Evolutionary conservation across 2,113 vertebrate genomes (phyloP).

Genomic region (Oryzias melastigma): DNA sequence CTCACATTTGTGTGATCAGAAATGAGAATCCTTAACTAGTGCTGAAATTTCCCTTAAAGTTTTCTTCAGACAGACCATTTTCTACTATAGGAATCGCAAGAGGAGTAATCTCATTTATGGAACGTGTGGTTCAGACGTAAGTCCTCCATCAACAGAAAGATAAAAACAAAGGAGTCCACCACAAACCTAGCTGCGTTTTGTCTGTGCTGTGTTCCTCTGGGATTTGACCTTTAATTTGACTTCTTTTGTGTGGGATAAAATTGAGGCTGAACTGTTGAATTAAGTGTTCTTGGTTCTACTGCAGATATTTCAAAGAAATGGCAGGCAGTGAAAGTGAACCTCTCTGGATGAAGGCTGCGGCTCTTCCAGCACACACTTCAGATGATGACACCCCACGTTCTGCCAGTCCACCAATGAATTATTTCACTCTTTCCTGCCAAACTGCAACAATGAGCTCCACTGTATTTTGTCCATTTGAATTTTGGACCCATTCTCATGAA

Average conservation of each 20-base stretch:
- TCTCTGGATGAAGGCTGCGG: slow-evolving; percentile 7
- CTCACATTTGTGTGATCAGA: too few species aligned
- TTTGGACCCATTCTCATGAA: slow-evolving; percentile 53
- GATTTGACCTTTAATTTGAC: too few species aligned
- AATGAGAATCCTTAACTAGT: too few species aligned
- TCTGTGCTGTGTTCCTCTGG: too few species aligned
- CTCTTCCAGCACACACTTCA: slow-evolving; percentile 37
- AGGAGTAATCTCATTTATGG: slow-evolving; percentile 41
- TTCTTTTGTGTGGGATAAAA: too few species aligned
- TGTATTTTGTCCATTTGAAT: slow-evolving; percentile 52
- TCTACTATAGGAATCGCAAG: slow-evolving; percentile 13
- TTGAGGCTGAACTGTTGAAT: too few species aligned
- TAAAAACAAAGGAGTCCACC: slow-evolving; percentile 2
- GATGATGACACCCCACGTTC: slow-evolving; percentile 29
- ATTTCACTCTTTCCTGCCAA: slow-evolving; percentile 34
- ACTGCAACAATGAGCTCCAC: slow-evolving; percentile 39
- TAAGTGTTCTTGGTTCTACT: too few species aligned
- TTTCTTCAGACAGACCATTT: too few species aligned
- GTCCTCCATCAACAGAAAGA: slow-evolving; percentile 24
- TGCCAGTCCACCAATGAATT: slow-evolving; percentile 53
- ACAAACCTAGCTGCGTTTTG: too few species aligned
- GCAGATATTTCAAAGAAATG: too few species aligned
- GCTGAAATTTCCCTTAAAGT: too few species aligned
- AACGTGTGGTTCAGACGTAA: slow-evolving; percentile 18
- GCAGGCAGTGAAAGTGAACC: slow-evolving; percentile 8